These are phyloP conservation scores for Troides oblongomaculatus DNA, from an alignment of 2,888 invertebrate genomes.

Conservation along the genomic window DNA sequence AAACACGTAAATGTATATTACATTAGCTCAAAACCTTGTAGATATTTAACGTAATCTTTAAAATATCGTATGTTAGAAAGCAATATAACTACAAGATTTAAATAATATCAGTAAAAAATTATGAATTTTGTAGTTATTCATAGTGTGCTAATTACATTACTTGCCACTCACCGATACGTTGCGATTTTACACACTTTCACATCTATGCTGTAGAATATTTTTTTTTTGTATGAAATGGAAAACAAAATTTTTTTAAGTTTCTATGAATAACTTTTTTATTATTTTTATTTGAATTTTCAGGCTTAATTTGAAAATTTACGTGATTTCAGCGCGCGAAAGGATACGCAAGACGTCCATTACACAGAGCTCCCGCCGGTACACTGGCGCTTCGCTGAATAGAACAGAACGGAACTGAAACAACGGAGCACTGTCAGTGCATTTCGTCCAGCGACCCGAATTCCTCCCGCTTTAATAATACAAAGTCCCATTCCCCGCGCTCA, in stretches of 20 bases:
- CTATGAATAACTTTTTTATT: neutral
- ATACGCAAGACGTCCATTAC: constrained; percentile 45
- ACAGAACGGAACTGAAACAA: constrained; percentile 48
- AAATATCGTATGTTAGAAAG: too few relatives aligned
- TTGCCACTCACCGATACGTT: constrained; percentile 48
- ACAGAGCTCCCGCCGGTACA: constrained; percentile 49
- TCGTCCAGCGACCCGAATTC: constrained; percentile 42
- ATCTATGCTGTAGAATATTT: neutral
- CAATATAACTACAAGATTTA: neutral
- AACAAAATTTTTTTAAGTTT: neutral
- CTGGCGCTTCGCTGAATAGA: constrained; percentile 44
- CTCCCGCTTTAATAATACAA: constrained; percentile 39
- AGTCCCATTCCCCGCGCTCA: constrained; percentile 36
- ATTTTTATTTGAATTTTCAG: neutral
- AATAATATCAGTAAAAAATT: neutral
- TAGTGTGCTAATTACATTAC: constrained; percentile 36
- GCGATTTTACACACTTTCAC: constrained; percentile 40
- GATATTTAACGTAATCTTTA: neutral
- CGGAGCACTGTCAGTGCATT: constrained; percentile 41
- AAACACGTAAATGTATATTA: neutral
- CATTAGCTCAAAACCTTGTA: neutral
- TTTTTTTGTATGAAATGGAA: neutral
- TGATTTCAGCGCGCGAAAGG: constrained; percentile 21
- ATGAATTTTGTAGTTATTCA: neutral
- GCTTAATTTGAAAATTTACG: neutral